phyloP scores from a whole-genome alignment of 1,140 invertebrate species.

The Drosophila sp. region DNA sequence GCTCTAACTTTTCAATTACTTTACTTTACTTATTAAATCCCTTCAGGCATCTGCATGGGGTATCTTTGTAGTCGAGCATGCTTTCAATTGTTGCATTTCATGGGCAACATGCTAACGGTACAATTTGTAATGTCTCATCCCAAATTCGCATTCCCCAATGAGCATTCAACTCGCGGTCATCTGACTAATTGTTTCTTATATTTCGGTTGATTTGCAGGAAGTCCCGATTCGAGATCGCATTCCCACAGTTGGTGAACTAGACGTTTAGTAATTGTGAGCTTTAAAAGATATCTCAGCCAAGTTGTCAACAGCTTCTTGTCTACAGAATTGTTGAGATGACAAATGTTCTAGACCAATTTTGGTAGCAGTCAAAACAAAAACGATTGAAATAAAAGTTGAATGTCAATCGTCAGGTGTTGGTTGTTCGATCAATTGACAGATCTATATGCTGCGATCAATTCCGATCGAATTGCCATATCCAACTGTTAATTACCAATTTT shows the following conservation, averaged over 20 bases:
- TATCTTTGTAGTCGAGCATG: neutral
- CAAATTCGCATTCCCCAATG: conserved; percentile 22
- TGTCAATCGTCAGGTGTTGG: conserved; percentile 64
- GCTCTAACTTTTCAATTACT: neutral
- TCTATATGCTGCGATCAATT: conserved; percentile 7
- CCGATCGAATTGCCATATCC: conserved; percentile 40
- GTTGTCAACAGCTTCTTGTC: conserved; percentile 38
- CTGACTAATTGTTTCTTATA: conserved; percentile 30
- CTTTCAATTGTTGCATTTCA: neutral
- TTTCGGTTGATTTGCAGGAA: conserved; percentile 21
- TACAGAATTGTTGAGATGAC: conserved; percentile 20
- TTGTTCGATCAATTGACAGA: conserved; percentile 25
- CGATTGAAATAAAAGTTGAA: conserved; percentile 39
- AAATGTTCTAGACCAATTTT: conserved; percentile 55
- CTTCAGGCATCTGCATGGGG: no score
- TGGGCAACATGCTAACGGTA: conserved; percentile 40
- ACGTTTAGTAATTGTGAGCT: conserved; percentile 1
- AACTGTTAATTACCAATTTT: conserved; percentile 70
- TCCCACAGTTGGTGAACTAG: neutral
- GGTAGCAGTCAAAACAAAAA: conserved; percentile 40
- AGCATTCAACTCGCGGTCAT: conserved; percentile 8
- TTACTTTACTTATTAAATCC: neutral
- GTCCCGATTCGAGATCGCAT: conserved; percentile 2
- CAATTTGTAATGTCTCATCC: conserved; percentile 29
- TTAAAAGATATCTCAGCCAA: conserved; percentile 32